Base-by-base conservation (phyloP, 2,113 vertebrate species). In the Muscicapa adusta region DNA sequence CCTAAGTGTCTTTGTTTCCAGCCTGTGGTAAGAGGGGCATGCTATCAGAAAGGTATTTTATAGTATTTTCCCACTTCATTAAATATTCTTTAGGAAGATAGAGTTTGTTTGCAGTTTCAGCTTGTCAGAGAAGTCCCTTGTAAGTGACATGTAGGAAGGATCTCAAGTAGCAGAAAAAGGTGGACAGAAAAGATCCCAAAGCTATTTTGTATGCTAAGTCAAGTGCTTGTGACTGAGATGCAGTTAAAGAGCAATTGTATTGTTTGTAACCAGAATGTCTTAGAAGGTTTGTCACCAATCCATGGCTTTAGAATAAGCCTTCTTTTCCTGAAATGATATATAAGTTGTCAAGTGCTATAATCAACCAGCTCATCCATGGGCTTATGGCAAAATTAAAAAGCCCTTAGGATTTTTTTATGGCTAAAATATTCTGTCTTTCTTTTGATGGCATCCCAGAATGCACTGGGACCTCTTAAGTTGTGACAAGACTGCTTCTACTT, bases 341-440 rank as follows among this genome's bases (percentile, higher is more conserved):
- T 95, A 96, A 91, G 12, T 96, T 97, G 93, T 97, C 93, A 94
- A 94, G 93, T 82, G 28, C 3, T 94, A 38, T 96, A 96, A 97
- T 94, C 87, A 97, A 93, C 63, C 67, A 95, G 85, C 67, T 94
- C 57, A 90, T 92, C 88, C 63, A 42, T n/a, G n/a, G 18, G 48
- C 72, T 58, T 95, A 81, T 17, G 20, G 50, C 78, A 91, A 94
- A 97, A 96, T 95, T 84, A 83, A 94, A 96, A 96, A 73, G 38
- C 93, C 87, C 75, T 51, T 57, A 53, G 92, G 92, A 93, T 91
- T 96, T 87, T 95, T 93, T 96, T 71, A 51, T 61, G 89, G 95
- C 78, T 88, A 93, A 94, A 96, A 91, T 90, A 95, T 91, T 96
- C 85, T 81, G 71, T 94, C 89, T 97, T 82, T 90, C 58, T 97